A percentile compares a stretch with the other conserved stretches of the same genome.
phyloP scores from a whole-genome alignment of 2,113 vertebrate species.

The Carassius auratus region DNA sequence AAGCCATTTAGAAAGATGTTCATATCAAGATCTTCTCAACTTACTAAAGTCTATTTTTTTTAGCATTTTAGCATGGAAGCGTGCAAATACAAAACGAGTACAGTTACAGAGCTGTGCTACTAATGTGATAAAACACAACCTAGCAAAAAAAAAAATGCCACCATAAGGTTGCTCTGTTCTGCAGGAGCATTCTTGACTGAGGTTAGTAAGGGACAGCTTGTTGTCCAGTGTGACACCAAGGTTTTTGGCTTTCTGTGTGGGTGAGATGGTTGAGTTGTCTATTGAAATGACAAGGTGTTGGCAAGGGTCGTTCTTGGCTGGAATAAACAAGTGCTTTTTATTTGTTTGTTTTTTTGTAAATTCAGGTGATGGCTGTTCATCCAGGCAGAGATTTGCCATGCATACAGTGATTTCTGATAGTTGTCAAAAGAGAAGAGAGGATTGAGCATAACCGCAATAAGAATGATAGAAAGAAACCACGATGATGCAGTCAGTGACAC shows the following conservation, averaged over 20 bases:
- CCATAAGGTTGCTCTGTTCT: too few species aligned
- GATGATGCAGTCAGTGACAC: background rate
- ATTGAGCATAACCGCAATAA: background rate
- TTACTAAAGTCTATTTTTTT: too few species aligned
- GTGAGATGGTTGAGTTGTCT: constrained; percentile 25
- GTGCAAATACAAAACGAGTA: too few species aligned
- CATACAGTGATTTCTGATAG: background rate
- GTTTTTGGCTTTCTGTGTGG: constrained; percentile 23
- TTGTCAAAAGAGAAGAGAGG: background rate
- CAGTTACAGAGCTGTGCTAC: too few species aligned
- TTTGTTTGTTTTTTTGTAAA: too few species aligned
- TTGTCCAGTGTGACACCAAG: constrained; percentile 25
- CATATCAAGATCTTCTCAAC: too few species aligned
- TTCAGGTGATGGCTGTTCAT: background rate
- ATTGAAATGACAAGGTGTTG: constrained; percentile 24
- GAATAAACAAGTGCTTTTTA: background rate
- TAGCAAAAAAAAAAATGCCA: too few species aligned
- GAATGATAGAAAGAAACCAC: too few species aligned
- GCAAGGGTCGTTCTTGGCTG: background rate
- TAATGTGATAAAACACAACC: too few species aligned
- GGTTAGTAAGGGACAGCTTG: background rate
- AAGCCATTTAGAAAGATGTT: too few species aligned
- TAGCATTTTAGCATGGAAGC: too few species aligned
- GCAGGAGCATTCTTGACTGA: too few species aligned
- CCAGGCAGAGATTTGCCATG: background rate